Percentiles rank a stretch among this genome's conserved stretches.
Conservation (phyloP, 2,888 invertebrate species). For the Leptinotarsa tumamoca region DNA sequence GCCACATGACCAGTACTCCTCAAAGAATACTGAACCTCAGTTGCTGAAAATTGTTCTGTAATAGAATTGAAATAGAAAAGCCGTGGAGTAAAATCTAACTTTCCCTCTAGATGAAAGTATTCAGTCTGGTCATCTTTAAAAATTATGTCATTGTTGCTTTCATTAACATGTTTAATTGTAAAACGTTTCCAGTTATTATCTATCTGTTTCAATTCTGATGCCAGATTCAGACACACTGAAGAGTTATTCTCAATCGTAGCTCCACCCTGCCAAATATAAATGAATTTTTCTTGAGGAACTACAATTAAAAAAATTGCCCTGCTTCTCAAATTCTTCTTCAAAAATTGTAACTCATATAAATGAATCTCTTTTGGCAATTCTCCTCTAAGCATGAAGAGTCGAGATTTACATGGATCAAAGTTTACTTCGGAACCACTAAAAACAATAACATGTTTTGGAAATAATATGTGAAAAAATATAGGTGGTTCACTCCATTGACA, state of each 20-base stretch:
- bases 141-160: constrained; percentile 41
- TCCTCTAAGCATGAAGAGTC: constrained; percentile 51
- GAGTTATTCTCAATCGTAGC: constrained; percentile 19
- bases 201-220: constrained; percentile 35
- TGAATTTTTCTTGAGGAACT: constrained; percentile 37
- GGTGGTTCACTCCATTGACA: constrained; percentile 56
- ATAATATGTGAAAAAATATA: constrained; percentile 50
- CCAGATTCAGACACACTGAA: constrained; percentile 25
- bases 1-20: constrained; percentile 42
- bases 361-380: constrained; percentile 51
- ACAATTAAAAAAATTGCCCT: constrained; percentile 50
- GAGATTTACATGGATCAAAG: constrained; percentile 41
- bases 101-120: constrained; percentile 33
- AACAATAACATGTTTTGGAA: constrained; percentile 45
- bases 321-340: constrained; percentile 49
- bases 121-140: constrained; percentile 37
- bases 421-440: constrained; percentile 40
- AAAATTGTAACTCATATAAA: constrained; percentile 52
- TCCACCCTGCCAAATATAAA: constrained; percentile 52
- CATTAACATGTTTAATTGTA: constrained; percentile 40
- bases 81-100: constrained; percentile 46
- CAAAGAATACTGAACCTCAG: constrained; percentile 51
- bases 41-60: constrained; percentile 49
- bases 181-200: constrained; percentile 43
- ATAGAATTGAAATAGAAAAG: constrained; percentile 54